Evolutionary conservation across 1,140 invertebrate genomes (phyloP), one percentile per base, ranked within the genome.

Genomic region (Anthonomus grandis): DNA sequence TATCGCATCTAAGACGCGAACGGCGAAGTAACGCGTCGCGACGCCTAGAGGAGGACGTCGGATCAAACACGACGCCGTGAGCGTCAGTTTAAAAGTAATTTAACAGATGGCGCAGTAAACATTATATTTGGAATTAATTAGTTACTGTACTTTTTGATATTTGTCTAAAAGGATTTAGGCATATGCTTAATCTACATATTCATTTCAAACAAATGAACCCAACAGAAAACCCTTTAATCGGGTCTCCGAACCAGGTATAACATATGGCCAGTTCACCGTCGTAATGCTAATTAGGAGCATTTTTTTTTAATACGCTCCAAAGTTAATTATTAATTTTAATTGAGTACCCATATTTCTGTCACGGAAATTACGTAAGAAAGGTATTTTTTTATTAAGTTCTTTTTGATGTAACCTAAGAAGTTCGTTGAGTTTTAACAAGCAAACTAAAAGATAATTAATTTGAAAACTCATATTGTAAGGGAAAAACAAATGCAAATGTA

Each of bases 21-120:
- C 15, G 37, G 25, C 53, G 53, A 41, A 47, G 38, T 19, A 15
- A 25, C 15, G 31, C 39, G 13, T 37, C 54, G 47, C 17, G 47
- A 52, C 42, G 34, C 54, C 10, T 13, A 4, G 21, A 45, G 8
- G 49, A 51, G n/a, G 18, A 8, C 46, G 13, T 24, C 49, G 21
- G 36, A 25, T 44, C 48, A 49, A 56, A 57, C 48, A 57, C 25
- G 25, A 23, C 42, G 49, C 45, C 31, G 8, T 9, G 19, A 15
- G 6, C 22, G 2, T 9, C 17, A 54, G 23, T 60, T 60, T 49
- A 9, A 48, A 44, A 36, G 44, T 34, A 19, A 4, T 15, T n/a
- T 19, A 57, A 18, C 21, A 61, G 59, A 61, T 61, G 59, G 59
- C 59, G 42, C n/a, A 41, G 1, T 17, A 18, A 41, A 41, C 3